A percentile compares a stretch with the other conserved stretches of the same genome.
Evolutionary conservation across 1,140 invertebrate genomes (phyloP).

Genomic region (Drosophila pseudoobscura): DNA sequence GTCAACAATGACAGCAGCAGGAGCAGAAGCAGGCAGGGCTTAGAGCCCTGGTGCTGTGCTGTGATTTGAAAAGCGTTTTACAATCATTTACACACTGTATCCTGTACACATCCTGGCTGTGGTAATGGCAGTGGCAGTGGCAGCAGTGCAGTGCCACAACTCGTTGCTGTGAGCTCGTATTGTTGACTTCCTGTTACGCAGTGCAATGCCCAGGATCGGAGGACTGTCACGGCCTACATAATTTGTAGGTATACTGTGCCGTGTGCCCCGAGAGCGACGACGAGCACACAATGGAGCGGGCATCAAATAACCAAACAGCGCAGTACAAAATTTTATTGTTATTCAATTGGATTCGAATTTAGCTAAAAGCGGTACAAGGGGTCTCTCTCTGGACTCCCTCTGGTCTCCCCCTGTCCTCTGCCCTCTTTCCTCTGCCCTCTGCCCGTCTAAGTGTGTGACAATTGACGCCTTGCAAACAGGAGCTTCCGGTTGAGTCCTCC

Average conservation of each 20-base stretch:
- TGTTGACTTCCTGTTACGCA: conserved; percentile 76
- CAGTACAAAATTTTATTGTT: conserved; percentile 77
- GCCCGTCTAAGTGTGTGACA: conserved; percentile 63
- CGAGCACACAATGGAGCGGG: conserved; percentile 53
- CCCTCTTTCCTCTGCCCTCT: neutral
- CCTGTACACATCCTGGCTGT: conserved; percentile 65
- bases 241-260: conserved; percentile 74
- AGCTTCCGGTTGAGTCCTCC: conserved; percentile 40
- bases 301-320: conserved; percentile 69
- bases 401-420: neutral
- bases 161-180: conserved; percentile 42
- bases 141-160: conserved; percentile 30
- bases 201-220: conserved; percentile 5
- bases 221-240: conserved; percentile 53
- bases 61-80: conserved; percentile 76
- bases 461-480: conserved; percentile 78
- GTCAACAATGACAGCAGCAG: conserved; percentile 47
- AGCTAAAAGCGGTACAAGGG: conserved; percentile 24
- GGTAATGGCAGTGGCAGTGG: conserved; percentile 10
- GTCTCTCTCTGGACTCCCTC: neutral
- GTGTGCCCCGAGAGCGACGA: conserved; percentile 11
- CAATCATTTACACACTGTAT: conserved; percentile 77
- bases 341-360: conserved; percentile 83
- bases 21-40: conserved; percentile 3
- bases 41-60: conserved; percentile 16